Evolutionary conservation across 2,113 vertebrate species (phyloP), one percentile per base, ranked within the genome.

Genomic region (Cheilinus undulatus): DNA sequence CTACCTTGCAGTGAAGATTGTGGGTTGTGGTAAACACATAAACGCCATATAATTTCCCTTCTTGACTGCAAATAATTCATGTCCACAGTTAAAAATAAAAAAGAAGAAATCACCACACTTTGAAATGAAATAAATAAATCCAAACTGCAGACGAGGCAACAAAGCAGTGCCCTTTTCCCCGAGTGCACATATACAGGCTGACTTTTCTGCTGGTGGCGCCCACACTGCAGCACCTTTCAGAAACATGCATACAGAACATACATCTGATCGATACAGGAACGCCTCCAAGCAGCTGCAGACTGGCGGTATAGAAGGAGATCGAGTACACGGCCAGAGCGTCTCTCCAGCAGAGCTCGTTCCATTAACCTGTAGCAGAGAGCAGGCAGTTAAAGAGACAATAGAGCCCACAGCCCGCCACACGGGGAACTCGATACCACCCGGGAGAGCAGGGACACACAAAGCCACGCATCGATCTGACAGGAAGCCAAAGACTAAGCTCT

Each of bases 301-400:
- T 58, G 52, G 38, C 17, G 67, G 36, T 9, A 36, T 53, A 52
- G 56, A 65, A 22, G 19, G 63, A 73, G 71, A 40, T 81, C 82
- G 76, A 74, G 73, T 42, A 27, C 49, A 30, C 46, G 13, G 54
- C 50, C 20, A 22, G 17, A 36, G 46, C 54, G 53, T 20, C 45
- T 73, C 36, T 65, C 46, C 60, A 64, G 45, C 46, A 58, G 72
- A 77, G 69, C 56, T 69, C 58, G 61, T 84, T 80, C 84, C 72
- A 90, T 88, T 84, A 85, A 84, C 83, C 76, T 34, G 20, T 46
- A 43, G 76, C 68, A 51, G 61, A 84, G 75, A 28, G 42, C 49
- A 62, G 48, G 36, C 58, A 68, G 76, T 76, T 73, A 62, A 54
- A 34, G 49, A 88, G 65, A 90, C 84, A 90, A 88, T 76, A 56